A percentile compares a stretch with the other conserved stretches of the same genome.
Evolutionary conservation across 37 sponge, comb jelly and placozoan species (phyloP).

Genomic region (Chondrosia reniformis): DNA sequence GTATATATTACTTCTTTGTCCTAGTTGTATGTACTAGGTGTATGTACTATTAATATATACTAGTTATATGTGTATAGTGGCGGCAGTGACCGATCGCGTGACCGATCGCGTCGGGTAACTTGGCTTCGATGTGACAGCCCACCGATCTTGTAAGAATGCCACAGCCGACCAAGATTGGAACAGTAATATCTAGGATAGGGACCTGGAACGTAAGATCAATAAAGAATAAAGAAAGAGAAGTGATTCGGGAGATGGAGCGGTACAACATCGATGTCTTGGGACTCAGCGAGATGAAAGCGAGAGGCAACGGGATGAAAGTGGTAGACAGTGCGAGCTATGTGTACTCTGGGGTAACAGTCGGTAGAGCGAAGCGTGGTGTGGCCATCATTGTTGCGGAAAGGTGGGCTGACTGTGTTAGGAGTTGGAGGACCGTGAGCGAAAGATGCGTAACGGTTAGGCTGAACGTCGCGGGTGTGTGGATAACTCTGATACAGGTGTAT

Average conservation of each 20-base stretch:
- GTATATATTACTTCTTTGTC: too few relatives aligned
- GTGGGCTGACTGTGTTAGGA: neutral
- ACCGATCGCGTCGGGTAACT: too few relatives aligned
- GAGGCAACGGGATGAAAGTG: neutral
- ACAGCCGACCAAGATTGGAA: neutral
- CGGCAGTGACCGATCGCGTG: too few relatives aligned
- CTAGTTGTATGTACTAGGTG: too few relatives aligned
- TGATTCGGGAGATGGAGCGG: neutral
- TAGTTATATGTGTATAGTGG: too few relatives aligned
- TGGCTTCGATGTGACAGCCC: too few relatives aligned
- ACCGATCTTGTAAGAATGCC: too few relatives aligned
- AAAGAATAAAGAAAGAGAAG: neutral
- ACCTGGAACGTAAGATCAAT: neutral
- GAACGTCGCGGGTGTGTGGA: slow-evolving; percentile 1
- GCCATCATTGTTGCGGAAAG: neutral
- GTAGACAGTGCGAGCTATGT: neutral
- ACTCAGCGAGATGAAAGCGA: neutral
- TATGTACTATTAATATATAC: too few relatives aligned
- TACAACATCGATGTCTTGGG: neutral
- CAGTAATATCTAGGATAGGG: neutral
- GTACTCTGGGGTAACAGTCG: neutral
- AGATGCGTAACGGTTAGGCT: neutral
- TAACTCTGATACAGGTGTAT: slow-evolving; percentile 2
- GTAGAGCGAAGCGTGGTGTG: neutral
- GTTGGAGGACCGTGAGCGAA: neutral